Conservation (phyloP, 2,113 vertebrate species). For the Passer montanus region DNA sequence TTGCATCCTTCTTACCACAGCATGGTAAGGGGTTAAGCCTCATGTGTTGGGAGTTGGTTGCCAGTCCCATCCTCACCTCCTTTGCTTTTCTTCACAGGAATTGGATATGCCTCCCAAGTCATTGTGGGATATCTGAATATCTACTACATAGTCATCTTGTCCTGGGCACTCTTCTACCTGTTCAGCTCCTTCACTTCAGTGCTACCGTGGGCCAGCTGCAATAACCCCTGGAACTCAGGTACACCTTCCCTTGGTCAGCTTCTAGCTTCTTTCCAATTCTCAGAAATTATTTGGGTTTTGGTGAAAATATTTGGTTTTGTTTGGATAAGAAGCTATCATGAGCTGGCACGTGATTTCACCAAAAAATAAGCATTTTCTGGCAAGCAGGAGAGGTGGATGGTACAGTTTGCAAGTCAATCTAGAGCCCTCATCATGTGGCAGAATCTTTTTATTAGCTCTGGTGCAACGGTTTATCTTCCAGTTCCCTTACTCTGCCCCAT, state of each 20-base stretch:
- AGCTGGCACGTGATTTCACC: not conserved
- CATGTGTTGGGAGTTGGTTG: not conserved
- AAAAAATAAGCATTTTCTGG: not conserved
- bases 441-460: not conserved
- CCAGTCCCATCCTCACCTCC: not conserved
- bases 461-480: not conserved
- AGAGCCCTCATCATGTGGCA: not conserved
- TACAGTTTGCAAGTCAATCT: not conserved
- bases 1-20: not conserved
- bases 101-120: conserved; percentile 87
- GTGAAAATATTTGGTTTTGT: not conserved
- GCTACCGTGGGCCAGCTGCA: conserved; percentile 89
- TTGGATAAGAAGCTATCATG: not conserved
- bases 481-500: not conserved
- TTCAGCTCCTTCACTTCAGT: conserved; percentile 83
- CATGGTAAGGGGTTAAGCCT: not conserved
- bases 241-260: not conserved
- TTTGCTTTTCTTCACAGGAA: conserved; percentile 68
- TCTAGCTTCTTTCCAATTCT: not conserved
- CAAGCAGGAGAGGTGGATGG: not conserved
- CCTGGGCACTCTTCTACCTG: conserved; percentile 91
- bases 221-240: conserved; percentile 92
- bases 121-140: conserved; percentile 85
- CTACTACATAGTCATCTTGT: conserved; percentile 90
- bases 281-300: not conserved